A percentile compares a stretch with the other conserved stretches of the same genome.
phyloP scores from a whole-genome alignment of 1,140 invertebrate species.

The Onthophagus taurus region DNA sequence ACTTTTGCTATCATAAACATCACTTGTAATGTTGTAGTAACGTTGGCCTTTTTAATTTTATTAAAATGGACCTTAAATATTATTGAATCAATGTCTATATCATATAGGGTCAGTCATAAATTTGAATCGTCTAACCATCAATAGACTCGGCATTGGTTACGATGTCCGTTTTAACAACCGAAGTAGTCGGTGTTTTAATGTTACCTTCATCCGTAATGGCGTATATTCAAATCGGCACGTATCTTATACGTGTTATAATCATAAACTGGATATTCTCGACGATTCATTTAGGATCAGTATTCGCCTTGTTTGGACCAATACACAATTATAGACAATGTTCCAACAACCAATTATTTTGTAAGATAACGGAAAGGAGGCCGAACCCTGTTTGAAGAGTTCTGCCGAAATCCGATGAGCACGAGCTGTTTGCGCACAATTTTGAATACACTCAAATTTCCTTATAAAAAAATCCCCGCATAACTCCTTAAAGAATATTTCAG shows the following conservation, averaged over 20 bases:
- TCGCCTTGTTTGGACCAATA: slow-evolving; percentile 58
- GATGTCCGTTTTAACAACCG: slow-evolving; percentile 88
- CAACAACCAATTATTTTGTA: slow-evolving; percentile 21
- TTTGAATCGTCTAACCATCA: slow-evolving; percentile 40
- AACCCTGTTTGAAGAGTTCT: no score
- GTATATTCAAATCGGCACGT: slow-evolving; percentile 90
- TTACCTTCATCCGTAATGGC: slow-evolving; percentile 79
- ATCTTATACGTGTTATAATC: slow-evolving; percentile 81
- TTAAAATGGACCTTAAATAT: slow-evolving; percentile 94
- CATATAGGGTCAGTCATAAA: slow-evolving; percentile 81
- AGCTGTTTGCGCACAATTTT: no score
- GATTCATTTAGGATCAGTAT: slow-evolving; percentile 80
- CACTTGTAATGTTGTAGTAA: slow-evolving; percentile 74
- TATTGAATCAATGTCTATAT: slow-evolving; percentile 89
- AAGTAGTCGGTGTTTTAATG: slow-evolving; percentile 83
- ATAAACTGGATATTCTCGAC: slow-evolving; percentile 91
- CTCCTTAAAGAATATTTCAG: no score
- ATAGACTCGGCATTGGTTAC: slow-evolving; percentile 65
- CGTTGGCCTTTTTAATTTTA: slow-evolving; percentile 74
- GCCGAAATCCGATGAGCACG: no score
- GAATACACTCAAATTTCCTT: no score
- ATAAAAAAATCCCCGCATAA: no score
- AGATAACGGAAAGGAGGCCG: no score
- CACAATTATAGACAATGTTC: slow-evolving; percentile 35
- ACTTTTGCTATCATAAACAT: slow-evolving; percentile 82